Base-by-base conservation (phyloP, 1,140 invertebrate species). In the Dolichoris vasculosae region DNA sequence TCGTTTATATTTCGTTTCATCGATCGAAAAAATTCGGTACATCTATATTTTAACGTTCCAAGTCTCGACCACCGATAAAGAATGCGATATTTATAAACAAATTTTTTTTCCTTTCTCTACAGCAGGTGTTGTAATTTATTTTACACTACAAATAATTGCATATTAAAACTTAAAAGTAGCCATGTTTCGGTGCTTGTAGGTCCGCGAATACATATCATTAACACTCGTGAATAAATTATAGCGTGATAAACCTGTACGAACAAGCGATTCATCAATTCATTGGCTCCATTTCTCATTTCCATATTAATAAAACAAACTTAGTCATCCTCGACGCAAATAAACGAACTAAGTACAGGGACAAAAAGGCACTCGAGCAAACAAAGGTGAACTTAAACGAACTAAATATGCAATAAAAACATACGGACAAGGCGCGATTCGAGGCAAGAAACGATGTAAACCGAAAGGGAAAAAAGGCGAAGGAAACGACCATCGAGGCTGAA, bases 261-360 rank as follows among this genome's bases (percentile, higher is more conserved):
- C 35, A 13, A 71, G 69, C 69, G 13, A 71, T 71, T 30, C 35
- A 40, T 71, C 69, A 40, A 71, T 40, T 71, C 69, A 71, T 71
- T 40, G 69, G 69, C 69, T 71, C 69, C 2, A 71, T 71, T 71
- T 13, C 69, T 71, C 69, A 71, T 71, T 71, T 71, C 69, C 69
- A 40, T 71, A 71, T 15, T 71, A 71, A 71, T 71, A 71, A 71
- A 71, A 40, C 69, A 71, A 71, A 71, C 69, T 40, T 32, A 20
- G 38, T 40, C 23, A 17, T 13, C 35, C 35, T 32, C 20, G 69
- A 40, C 15, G 38, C 20, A 26, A 71, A 13, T 71, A 15, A 40
- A n/a, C n/a, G n/a, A n/a, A n/a, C n/a, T n/a, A n/a, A 38, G 26
- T 32, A 13, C 69, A 71, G 35, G 15, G 35, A 71, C 35, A 71